Percentiles rank a stretch among this genome's conserved stretches.
phyloP scores from a whole-genome alignment of 2,888 invertebrate species.

The Euzetes globulus region DNA sequence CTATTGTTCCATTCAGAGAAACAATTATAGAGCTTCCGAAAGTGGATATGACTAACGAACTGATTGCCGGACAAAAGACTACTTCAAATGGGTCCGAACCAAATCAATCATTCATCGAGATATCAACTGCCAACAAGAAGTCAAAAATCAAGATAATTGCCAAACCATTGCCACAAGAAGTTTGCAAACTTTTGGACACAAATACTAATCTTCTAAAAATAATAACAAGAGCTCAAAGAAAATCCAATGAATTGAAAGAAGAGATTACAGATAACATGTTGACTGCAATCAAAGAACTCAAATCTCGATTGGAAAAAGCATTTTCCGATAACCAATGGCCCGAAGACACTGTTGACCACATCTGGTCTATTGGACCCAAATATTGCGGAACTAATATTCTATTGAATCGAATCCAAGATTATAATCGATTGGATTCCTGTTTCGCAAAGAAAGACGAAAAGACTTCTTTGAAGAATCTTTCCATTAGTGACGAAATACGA shows the following conservation, averaged over 20 bases:
- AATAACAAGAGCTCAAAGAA: constrained; percentile 51
- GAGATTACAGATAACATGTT: constrained; percentile 42
- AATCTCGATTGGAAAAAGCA: constrained; percentile 56
- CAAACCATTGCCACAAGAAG: constrained; percentile 63
- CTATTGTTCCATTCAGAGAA: constrained; percentile 92
- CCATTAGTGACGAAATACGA: constrained; percentile 6
- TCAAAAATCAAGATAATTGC: constrained; percentile 66
- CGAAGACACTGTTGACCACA: constrained; percentile 53
- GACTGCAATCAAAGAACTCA: constrained; percentile 46
- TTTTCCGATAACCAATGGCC: constrained; percentile 53
- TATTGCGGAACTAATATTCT: constrained; percentile 82
- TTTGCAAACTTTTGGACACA: constrained; percentile 63
- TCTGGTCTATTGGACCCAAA: constrained; percentile 89
- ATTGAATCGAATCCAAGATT: constrained; percentile 67
- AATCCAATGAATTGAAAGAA: constrained; percentile 34
- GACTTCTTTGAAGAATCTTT: not conserved
- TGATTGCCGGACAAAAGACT: constrained; percentile 58
- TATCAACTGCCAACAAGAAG: constrained; percentile 64
- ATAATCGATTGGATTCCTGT: constrained; percentile 50
- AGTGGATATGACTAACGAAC: constrained; percentile 76
- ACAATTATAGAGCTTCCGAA: constrained; percentile 63
- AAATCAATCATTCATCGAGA: constrained; percentile 41
- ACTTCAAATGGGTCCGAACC: not conserved
- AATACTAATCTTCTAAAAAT: constrained; percentile 64
- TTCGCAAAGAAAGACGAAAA: not conserved